phyloP scores from a whole-genome alignment of 1,140 invertebrate species.

The Drosophila simulans region DNA sequence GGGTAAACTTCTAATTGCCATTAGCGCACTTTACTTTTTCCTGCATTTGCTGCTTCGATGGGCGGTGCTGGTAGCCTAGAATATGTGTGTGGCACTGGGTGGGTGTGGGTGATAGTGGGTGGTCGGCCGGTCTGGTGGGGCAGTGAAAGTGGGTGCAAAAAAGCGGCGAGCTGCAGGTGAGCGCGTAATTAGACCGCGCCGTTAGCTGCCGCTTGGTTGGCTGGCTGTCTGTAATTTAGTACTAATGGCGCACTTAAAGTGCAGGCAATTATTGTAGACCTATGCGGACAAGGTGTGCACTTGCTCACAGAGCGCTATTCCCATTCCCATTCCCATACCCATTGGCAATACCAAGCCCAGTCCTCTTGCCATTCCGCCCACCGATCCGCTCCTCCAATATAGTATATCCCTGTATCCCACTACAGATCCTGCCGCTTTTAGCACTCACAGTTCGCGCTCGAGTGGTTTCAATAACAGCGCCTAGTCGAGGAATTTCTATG shows the following conservation, averaged over 20 bases:
- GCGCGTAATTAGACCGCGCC: conserved; percentile 78
- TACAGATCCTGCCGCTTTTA: conserved; percentile 25
- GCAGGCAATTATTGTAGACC: conserved; percentile 79
- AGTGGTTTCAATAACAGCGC: conserved; percentile 55
- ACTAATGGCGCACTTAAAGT: conserved; percentile 80
- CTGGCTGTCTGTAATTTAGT: conserved; percentile 77
- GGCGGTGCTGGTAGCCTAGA: conserved; percentile 1
- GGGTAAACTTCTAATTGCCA: conserved; percentile 80
- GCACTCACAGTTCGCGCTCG: conserved; percentile 55
- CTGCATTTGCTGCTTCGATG: conserved; percentile 58
- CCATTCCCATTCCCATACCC: background rate
- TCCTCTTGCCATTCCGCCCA: too few relatives aligned
- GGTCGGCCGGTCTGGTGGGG: too few relatives aligned
- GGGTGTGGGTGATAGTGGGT: conserved; percentile 1
- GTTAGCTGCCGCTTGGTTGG: conserved; percentile 64
- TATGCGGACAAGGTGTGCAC: conserved; percentile 49
- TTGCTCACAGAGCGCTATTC: conserved; percentile 8
- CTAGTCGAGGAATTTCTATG: conserved; percentile 39
- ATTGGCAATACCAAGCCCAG: background rate
- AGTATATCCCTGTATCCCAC: conserved; percentile 23
- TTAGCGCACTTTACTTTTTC: conserved; percentile 80
- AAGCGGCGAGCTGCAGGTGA: conserved; percentile 53
- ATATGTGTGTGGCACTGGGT: background rate
- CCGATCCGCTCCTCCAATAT: conserved; percentile 13
- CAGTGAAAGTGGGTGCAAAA: conserved; percentile 8